Percentiles rank a stretch among this genome's conserved stretches.
phyloP scores from a whole-genome alignment of 2,888 invertebrate genomes.

The Sabatieria punctata region DNA sequence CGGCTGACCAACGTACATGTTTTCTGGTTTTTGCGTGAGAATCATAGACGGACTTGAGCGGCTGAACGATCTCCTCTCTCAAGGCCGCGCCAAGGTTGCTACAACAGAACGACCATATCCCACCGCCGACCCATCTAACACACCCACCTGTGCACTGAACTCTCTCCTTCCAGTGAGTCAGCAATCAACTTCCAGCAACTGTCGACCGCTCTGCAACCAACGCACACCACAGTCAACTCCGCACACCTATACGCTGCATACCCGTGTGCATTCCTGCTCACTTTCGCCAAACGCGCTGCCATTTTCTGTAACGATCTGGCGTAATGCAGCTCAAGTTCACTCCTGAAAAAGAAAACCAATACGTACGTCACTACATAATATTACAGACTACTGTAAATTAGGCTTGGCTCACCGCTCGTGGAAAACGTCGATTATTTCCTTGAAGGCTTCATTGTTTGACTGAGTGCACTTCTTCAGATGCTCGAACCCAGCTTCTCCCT shows the following conservation, averaged over 20 bases:
- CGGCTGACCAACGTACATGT: neutral
- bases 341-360: neutral
- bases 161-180: neutral
- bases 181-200: conserved; percentile 1
- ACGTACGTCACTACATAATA: too few relatives aligned
- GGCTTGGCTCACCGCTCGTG: conserved; percentile 2
- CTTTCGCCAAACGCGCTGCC: conserved; percentile 1
- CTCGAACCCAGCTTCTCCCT: conserved; percentile 6
- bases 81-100: conserved; percentile 2
- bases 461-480: conserved; percentile 1
- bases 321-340: conserved; percentile 4
- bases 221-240: neutral
- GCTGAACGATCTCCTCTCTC: neutral
- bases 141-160: neutral
- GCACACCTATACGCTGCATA: neutral
- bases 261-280: neutral
- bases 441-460: neutral
- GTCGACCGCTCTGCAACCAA: neutral
- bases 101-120: neutral
- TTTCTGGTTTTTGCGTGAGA: neutral
- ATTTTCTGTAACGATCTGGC: conserved; percentile 3
- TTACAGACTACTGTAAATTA: too few relatives aligned
- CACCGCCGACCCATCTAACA: neutral
- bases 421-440: neutral
- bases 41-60: conserved; percentile 1